These are phyloP conservation scores for Cephus cinctus DNA, from an alignment of 1,140 invertebrate genomes.

Conservation along the genomic window DNA sequence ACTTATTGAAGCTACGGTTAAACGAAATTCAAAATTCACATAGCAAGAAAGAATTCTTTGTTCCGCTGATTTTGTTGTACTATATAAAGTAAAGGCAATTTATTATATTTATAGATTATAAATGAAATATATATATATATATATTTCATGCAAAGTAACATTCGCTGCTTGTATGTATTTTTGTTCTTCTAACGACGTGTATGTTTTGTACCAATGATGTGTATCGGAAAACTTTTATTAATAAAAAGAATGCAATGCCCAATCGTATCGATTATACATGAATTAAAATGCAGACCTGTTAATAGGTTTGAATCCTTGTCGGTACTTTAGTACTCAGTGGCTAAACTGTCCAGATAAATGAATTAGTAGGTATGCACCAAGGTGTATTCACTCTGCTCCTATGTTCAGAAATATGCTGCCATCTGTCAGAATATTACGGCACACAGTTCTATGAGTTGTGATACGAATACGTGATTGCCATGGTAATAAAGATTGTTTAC, in stretches of 20 bases:
- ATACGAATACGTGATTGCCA: slow-evolving; percentile 4
- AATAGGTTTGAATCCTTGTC: no score
- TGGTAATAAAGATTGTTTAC: slow-evolving; percentile 15
- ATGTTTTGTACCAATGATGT: slow-evolving; percentile 43
- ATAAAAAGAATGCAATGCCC: no score
- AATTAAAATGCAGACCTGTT: no score
- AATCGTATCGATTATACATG: no score
- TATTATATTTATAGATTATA: slow-evolving; percentile 34
- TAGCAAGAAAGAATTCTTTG: slow-evolving; percentile 4
- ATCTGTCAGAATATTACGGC: no score
- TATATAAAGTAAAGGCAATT: slow-evolving; percentile 18
- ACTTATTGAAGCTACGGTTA: no score
- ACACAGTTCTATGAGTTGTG: no score
- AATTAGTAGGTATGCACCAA: no score
- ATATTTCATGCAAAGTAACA: slow-evolving; percentile 23
- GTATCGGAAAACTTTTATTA: slow-evolving; percentile 36
- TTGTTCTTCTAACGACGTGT: slow-evolving; percentile 34
- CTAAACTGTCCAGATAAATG: no score
- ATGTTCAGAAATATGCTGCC: no score
- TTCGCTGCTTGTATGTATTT: slow-evolving; percentile 35
- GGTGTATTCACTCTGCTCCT: no score
- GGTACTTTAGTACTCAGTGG: no score
- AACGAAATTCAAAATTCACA: slow-evolving; percentile 1
- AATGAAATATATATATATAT: slow-evolving; percentile 19
- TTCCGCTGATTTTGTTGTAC: slow-evolving; percentile 25